Evolutionary conservation across 2,888 invertebrate species (phyloP).

Genomic region (Dromius quadrimaculatus): DNA sequence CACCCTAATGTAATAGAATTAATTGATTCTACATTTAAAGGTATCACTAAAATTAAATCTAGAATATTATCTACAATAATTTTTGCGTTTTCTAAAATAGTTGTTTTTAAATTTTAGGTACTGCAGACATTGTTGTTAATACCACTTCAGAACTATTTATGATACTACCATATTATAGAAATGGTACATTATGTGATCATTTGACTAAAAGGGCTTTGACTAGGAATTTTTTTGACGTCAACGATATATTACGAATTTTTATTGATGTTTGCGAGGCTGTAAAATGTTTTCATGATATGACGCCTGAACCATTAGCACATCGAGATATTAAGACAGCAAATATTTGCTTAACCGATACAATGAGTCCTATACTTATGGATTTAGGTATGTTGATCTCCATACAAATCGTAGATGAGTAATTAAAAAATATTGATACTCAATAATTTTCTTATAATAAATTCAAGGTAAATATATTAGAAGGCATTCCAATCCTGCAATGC

Average conservation of each 20-base stretch:
- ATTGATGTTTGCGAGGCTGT: constrained; percentile 80
- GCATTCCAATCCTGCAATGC: too few species aligned
- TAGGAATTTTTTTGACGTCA: constrained; percentile 73
- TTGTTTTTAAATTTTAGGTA: constrained; percentile 59
- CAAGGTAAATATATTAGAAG: too few species aligned
- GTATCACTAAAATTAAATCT: constrained; percentile 60
- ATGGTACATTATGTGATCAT: constrained; percentile 80
- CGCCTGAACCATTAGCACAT: constrained; percentile 82
- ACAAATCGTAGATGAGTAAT: too few species aligned
- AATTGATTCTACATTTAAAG: constrained; percentile 76
- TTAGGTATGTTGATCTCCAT: constrained; percentile 77
- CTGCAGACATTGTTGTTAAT: constrained; percentile 76
- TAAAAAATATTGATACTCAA: too few species aligned
- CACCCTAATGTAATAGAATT: constrained; percentile 82
- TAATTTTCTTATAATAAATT: too few species aligned
- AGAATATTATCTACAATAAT: too few species aligned
- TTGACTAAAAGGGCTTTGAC: constrained; percentile 72
- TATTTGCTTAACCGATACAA: constrained; percentile 79
- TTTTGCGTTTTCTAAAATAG: background rate
- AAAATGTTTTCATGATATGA: constrained; percentile 78
- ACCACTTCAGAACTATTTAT: constrained; percentile 79
- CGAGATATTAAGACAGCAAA: constrained; percentile 90
- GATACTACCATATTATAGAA: constrained; percentile 82
- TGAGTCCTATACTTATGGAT: constrained; percentile 84
- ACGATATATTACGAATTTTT: constrained; percentile 78